Evolutionary conservation across 2,888 invertebrate genomes (phyloP).

Genomic region (Drosophila anomalipes): DNA sequence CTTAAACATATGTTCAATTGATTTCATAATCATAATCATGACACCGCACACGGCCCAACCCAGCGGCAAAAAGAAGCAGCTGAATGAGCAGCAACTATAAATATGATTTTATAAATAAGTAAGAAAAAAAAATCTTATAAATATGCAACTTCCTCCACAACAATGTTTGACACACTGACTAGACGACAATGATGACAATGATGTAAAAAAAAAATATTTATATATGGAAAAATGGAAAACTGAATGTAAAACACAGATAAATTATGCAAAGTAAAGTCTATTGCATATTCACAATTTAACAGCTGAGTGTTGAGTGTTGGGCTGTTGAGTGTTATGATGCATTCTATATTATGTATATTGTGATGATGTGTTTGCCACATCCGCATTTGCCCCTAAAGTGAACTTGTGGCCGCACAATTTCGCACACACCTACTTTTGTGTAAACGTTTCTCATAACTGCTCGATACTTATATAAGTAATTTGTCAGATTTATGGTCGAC

Average conservation of each 20-base stretch:
- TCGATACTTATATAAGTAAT: slow-evolving; percentile 64
- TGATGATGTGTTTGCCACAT: slow-evolving; percentile 57
- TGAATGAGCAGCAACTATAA: slow-evolving; percentile 37
- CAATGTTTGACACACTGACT: slow-evolving; percentile 43
- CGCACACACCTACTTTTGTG: slow-evolving; percentile 72
- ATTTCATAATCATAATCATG: slow-evolving; percentile 79
- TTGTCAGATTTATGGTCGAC: slow-evolving; percentile 72
- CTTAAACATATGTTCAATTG: slow-evolving; percentile 74
- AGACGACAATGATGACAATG: slow-evolving; percentile 53
- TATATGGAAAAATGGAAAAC: neutral
- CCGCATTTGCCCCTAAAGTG: slow-evolving; percentile 66
- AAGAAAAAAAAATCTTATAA: slow-evolving; percentile 59
- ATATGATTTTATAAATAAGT: neutral
- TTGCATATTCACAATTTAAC: slow-evolving; percentile 57
- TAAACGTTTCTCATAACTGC: slow-evolving; percentile 42
- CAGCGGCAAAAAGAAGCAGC: slow-evolving; percentile 19
- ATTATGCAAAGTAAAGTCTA: slow-evolving; percentile 68
- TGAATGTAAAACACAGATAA: slow-evolving; percentile 65
- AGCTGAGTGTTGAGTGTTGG: slow-evolving; percentile 11
- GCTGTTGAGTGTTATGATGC: slow-evolving; percentile 19
- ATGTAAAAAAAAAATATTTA: neutral
- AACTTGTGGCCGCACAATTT: slow-evolving; percentile 46
- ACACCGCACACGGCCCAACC: slow-evolving; percentile 59
- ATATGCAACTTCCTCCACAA: slow-evolving; percentile 79
- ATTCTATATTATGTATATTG: slow-evolving; percentile 45